Base-by-base conservation (phyloP, 2,797 vertebrate genomes). In the Cirrhinus molitorella region DNA sequence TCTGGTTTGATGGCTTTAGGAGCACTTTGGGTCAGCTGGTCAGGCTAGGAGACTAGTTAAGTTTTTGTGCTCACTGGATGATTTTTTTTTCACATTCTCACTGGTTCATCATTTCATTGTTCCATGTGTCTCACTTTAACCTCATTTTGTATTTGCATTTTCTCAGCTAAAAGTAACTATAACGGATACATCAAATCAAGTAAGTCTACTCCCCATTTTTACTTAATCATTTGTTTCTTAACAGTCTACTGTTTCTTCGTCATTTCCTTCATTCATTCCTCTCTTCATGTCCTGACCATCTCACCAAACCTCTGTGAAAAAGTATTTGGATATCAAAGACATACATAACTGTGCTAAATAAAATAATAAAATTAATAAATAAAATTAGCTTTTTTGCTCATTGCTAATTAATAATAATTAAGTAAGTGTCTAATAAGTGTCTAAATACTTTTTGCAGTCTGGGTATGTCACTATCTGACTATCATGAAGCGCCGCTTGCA, bases 141-240 rank as follows among this genome's bases (percentile, higher is more conserved):
- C 86, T 91, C 79, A 92, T 91, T 89, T 92, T 93, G 89, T 94
- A 87, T 95, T 88, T 94, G 85, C 91, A 89, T 93, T 94, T 93
- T 90, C 92, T 92, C 93, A 96, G 95, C 95, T 91, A 96, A 96
- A 94, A 96, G 94, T 94, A 95, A 92, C 92, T 96, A 95, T 93
- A 96, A 96, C 83, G 95, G 95, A 95, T 95, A 94, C 93, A 95
- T 96, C 93, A 96, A 95, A 92, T 94, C 95, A 94, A 95, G 95
- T 96, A 95, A 96, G 95, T 96, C 55, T 91, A 88, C 86, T 89
- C 77, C 79, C 78, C 88, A 85, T 83, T 28, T 25, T 86, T 78
- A 87, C 83, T 88, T n/a, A n/a, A n/a, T n/a, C 80, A 87, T 87
- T 77, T 87, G 65, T 81, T 88, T 86, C 83, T 68, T 85, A 87